phyloP scores from a whole-genome alignment of 2,113 vertebrate species.

The Cyanoderma ruficeps region DNA sequence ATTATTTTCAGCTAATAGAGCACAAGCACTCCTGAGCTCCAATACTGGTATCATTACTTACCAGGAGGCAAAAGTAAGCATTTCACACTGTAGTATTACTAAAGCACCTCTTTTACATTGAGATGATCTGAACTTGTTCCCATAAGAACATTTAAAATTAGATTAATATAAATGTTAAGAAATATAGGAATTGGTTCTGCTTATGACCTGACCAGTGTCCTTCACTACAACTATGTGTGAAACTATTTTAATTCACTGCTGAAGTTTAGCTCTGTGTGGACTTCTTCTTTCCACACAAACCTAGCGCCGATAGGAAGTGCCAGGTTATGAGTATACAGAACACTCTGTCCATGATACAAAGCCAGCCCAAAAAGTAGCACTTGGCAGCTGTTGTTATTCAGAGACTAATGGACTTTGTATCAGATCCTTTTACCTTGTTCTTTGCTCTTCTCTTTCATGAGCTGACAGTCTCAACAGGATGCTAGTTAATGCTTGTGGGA shows the following conservation, averaged over 20 bases:
- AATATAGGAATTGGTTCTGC: neutral
- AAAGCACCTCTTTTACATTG: neutral
- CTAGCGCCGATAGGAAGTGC: neutral
- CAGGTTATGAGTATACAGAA: neutral
- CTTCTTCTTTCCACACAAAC: neutral
- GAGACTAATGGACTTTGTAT: neutral
- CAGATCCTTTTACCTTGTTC: neutral
- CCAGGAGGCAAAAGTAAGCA: neutral
- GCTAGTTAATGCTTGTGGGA: neutral
- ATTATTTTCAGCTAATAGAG: neutral
- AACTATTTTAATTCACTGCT: neutral
- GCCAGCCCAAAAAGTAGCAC: neutral
- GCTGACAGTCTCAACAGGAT: neutral
- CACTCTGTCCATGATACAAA: neutral
- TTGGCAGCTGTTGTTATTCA: neutral
- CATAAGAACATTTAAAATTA: neutral
- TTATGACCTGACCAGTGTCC: neutral
- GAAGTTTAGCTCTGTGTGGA: neutral
- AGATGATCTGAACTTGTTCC: neutral
- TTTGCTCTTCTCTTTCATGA: neutral
- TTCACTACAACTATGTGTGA: neutral
- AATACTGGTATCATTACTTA: neutral
- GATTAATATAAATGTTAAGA: neutral
- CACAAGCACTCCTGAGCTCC: neutral
- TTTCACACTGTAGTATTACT: neutral